Evolutionary conservation across 2,797 vertebrate species (phyloP).

Genomic region (Rousettus madagascariensis): DNA sequence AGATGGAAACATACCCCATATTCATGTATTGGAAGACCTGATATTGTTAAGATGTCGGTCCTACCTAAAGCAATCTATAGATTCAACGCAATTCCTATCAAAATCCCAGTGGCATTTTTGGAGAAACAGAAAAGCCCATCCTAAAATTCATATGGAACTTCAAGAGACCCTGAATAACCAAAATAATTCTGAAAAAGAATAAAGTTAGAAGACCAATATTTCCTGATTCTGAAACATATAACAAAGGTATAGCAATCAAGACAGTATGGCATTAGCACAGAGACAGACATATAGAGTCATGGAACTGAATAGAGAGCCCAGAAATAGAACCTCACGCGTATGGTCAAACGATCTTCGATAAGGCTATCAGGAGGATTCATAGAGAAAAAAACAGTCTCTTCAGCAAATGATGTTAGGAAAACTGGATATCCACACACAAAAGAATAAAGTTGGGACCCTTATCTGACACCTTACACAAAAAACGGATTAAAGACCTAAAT

Average conservation of each 20-base stretch:
- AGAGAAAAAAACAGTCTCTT: background rate
- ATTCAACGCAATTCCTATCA: background rate
- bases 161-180: background rate
- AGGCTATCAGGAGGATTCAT: background rate
- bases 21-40: background rate
- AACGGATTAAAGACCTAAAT: background rate
- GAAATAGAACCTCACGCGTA: background rate
- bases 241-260: background rate
- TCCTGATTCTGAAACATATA: background rate
- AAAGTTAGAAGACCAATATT: background rate
- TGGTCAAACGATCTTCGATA: background rate
- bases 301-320: background rate
- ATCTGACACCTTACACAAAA: background rate
- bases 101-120: background rate
- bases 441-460: background rate
- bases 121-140: background rate
- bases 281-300: background rate
- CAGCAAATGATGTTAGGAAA: background rate
- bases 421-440: background rate
- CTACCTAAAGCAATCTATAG: background rate
- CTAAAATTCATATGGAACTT: background rate
- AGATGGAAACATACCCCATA: background rate
- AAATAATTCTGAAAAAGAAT: background rate
- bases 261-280: background rate
- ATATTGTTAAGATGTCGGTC: background rate